A percentile compares a stretch with the other conserved stretches of the same genome.
phyloP scores from a whole-genome alignment of 2,888 invertebrate species.

The Neoitamus cyanurus region DNA sequence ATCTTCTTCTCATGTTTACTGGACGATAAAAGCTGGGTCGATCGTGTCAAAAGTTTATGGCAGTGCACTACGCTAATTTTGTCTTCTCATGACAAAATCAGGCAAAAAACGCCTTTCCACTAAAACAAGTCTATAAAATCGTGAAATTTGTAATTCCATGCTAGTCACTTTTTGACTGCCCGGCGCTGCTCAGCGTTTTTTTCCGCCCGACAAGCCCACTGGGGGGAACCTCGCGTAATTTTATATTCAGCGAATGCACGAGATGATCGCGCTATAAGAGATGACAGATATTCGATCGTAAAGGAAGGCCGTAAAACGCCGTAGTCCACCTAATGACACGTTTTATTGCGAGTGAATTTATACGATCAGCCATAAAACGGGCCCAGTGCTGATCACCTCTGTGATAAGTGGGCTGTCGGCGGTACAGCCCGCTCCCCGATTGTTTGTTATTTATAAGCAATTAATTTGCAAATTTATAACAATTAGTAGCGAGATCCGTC shows the following conservation, averaged over 20 bases:
- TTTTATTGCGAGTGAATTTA: slow-evolving; percentile 43
- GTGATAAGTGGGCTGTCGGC: slow-evolving; percentile 6
- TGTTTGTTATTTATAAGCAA: slow-evolving; percentile 22
- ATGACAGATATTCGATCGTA: slow-evolving; percentile 44
- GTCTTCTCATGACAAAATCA: background rate
- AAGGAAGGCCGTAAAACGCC: slow-evolving; percentile 30
- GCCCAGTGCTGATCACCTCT: slow-evolving; percentile 31
- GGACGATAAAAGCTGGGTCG: slow-evolving; percentile 15
- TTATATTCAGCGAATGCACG: slow-evolving; percentile 37
- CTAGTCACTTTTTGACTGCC: background rate
- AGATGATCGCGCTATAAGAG: slow-evolving; percentile 40
- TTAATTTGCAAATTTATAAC: slow-evolving; percentile 31
- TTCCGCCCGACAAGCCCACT: background rate
- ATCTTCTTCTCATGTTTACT: background rate
- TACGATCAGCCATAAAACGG: slow-evolving; percentile 33
- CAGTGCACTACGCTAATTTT: slow-evolving; percentile 5
- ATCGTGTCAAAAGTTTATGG: slow-evolving; percentile 27
- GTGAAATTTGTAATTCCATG: slow-evolving; percentile 28
- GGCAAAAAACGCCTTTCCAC: background rate
- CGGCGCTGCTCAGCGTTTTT: background rate
- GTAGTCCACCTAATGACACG: slow-evolving; percentile 43
- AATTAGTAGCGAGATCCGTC: slow-evolving; percentile 11
- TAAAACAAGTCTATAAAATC: slow-evolving; percentile 7
- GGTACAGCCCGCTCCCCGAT: background rate
- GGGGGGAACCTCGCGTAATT: background rate